Conservation (phyloP, 2,797 vertebrate genomes). For the Danio aesculapii region DNA sequence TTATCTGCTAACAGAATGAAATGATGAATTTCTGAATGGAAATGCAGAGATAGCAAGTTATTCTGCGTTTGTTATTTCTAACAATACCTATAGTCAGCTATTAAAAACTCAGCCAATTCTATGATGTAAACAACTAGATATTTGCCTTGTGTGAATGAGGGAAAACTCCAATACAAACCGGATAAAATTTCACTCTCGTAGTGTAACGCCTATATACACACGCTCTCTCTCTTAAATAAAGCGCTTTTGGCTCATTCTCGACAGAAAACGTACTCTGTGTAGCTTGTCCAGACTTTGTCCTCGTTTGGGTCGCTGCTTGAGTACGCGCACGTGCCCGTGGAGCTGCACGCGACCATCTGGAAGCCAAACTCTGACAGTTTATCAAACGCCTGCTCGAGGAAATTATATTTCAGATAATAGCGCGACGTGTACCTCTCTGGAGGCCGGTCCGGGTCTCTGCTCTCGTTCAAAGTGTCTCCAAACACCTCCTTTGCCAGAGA, state of each 20-base stretch:
- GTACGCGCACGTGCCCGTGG: constrained; percentile 90
- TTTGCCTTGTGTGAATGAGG: neutral
- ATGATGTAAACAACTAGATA: neutral
- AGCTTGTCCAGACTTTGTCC: constrained; percentile 97
- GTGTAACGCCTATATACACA: neutral
- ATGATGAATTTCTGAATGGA: no score
- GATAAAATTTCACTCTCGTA: neutral
- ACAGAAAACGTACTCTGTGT: constrained; percentile 96
- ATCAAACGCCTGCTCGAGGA: constrained; percentile 94
- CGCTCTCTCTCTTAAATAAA: neutral
- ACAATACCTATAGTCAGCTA: neutral
- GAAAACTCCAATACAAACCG: neutral
- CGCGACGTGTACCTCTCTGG: constrained; percentile 93
- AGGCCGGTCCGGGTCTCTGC: constrained; percentile 90
- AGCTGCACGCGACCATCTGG: constrained; percentile 95
- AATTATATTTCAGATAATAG: constrained; percentile 94
- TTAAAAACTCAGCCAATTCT: neutral
- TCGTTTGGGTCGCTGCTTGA: constrained; percentile 90
- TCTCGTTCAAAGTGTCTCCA: constrained; percentile 93
- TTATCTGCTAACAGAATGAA: neutral
- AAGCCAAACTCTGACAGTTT: constrained; percentile 90
- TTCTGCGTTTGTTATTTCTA: constrained; percentile 6
- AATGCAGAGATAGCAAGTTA: no score
- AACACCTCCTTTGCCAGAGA: constrained; percentile 94
- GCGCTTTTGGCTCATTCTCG: constrained; percentile 80